These are phyloP conservation scores for Sebastes kiyomatsui DNA, from an alignment of 2,797 vertebrate genomes.

Conservation along the genomic window DNA sequence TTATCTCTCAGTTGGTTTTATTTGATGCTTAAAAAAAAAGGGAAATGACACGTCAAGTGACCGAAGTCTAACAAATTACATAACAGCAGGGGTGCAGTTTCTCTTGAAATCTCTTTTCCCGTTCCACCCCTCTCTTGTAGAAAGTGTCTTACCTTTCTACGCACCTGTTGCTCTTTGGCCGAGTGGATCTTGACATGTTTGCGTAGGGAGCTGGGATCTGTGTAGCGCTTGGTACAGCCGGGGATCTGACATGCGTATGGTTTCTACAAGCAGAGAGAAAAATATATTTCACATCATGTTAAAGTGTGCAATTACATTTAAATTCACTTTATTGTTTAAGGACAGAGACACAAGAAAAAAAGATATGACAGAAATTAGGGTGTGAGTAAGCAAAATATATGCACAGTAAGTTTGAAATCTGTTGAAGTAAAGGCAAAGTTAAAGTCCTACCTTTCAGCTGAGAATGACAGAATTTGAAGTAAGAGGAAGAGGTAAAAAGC, in stretches of 20 bases:
- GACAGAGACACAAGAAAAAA: background rate
- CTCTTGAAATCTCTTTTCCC: background rate
- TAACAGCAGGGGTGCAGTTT: background rate
- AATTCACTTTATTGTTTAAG: background rate
- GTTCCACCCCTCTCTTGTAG: background rate
- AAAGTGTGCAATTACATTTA: background rate
- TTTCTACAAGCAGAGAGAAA: slow-evolving; percentile 82
- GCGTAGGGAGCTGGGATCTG: slow-evolving; percentile 97
- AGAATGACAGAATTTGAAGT: slow-evolving; percentile 86
- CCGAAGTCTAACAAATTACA: background rate
- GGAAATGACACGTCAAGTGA: background rate
- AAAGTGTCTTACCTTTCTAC: slow-evolving; percentile 91
- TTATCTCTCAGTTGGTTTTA: background rate
- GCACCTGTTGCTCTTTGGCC: slow-evolving; percentile 96
- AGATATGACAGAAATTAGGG: background rate
- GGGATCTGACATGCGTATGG: slow-evolving; percentile 98
- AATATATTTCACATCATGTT: background rate
- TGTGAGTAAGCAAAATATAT: background rate
- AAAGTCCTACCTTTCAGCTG: slow-evolving; percentile 92
- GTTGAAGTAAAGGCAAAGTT: slow-evolving; percentile 51
- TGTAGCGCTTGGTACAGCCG: slow-evolving; percentile 98
- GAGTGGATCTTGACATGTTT: slow-evolving; percentile 99
- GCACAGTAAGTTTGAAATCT: slow-evolving; percentile 32
- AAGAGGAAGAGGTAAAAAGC: slow-evolving; percentile 59
- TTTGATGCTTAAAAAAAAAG: background rate